Percentiles rank a stretch among this genome's conserved stretches.
Conservation (phyloP, 2,888 invertebrate genomes). For the Leistus spinibarbis region DNA sequence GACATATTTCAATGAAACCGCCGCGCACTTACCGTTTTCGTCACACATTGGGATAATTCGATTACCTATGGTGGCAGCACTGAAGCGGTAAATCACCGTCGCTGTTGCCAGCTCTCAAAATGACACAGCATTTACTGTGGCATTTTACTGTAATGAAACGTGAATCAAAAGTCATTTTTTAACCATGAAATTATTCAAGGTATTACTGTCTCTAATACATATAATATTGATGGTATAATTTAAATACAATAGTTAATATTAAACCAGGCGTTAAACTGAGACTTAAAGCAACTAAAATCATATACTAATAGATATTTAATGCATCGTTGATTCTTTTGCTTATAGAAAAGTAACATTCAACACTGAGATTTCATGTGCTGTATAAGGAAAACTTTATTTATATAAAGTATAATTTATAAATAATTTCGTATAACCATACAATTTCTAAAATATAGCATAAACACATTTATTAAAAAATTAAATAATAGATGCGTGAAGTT, state of each 20-base stretch:
- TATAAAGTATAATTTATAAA: too few species aligned
- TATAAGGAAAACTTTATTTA: too few species aligned
- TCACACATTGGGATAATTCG: slow-evolving; percentile 21
- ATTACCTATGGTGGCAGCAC: slow-evolving; percentile 32
- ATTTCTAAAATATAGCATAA: too few species aligned
- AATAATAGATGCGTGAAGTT: too few species aligned
- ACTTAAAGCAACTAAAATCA: not conserved
- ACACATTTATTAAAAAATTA: too few species aligned
- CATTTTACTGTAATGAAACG: not conserved
- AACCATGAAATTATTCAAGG: not conserved
- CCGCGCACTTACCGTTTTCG: slow-evolving; percentile 10
- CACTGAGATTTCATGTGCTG: too few species aligned
- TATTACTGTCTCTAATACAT: too few species aligned
- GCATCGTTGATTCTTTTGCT: not conserved
- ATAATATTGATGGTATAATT: too few species aligned
- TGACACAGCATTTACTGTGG: slow-evolving; percentile 28
- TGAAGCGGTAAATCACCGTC: slow-evolving; percentile 36
- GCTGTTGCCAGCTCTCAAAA: slow-evolving; percentile 3
- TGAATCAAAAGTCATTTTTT: not conserved
- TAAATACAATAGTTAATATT: not conserved
- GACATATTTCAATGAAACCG: not conserved
- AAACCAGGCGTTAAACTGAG: not conserved
- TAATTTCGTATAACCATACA: too few species aligned
- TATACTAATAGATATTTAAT: not conserved
- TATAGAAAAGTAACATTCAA: too few species aligned